Evolutionary conservation across 2,113 vertebrate genomes (phyloP).

Genomic region (Elanoides forficatus): DNA sequence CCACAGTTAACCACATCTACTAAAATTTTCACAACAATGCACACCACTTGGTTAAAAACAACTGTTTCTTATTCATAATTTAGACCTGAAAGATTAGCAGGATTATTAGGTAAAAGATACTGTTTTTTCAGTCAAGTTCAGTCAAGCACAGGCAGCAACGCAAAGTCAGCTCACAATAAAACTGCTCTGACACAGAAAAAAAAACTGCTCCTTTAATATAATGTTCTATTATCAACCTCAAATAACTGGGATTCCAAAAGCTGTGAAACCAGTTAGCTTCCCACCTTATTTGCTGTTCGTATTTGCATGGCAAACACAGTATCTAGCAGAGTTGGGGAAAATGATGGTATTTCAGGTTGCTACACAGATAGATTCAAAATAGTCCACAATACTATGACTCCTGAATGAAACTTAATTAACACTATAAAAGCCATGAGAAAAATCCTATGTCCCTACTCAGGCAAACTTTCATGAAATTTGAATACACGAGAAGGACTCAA

Average conservation of each 20-base stretch:
- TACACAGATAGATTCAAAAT: background rate
- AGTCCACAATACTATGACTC: background rate
- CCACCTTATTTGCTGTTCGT: background rate
- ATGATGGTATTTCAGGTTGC: background rate
- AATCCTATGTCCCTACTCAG: background rate
- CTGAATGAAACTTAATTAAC: background rate
- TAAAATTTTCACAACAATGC: background rate
- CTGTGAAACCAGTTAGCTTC: background rate
- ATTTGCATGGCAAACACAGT: slow-evolving; percentile 21
- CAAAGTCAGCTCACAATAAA: background rate
- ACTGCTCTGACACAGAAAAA: background rate
- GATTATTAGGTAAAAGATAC: background rate
- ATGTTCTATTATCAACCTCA: background rate
- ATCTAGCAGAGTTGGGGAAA: background rate
- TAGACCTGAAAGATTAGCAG: background rate
- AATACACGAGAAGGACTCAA: background rate
- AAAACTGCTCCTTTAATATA: background rate
- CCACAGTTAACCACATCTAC: background rate
- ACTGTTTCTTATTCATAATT: background rate
- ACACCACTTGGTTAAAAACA: background rate
- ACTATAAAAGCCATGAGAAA: background rate
- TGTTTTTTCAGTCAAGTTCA: background rate
- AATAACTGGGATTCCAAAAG: background rate
- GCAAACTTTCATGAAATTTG: background rate
- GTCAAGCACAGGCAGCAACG: background rate